phyloP scores from a whole-genome alignment of 2,797 vertebrate species.

The Coilia nasus region DNA sequence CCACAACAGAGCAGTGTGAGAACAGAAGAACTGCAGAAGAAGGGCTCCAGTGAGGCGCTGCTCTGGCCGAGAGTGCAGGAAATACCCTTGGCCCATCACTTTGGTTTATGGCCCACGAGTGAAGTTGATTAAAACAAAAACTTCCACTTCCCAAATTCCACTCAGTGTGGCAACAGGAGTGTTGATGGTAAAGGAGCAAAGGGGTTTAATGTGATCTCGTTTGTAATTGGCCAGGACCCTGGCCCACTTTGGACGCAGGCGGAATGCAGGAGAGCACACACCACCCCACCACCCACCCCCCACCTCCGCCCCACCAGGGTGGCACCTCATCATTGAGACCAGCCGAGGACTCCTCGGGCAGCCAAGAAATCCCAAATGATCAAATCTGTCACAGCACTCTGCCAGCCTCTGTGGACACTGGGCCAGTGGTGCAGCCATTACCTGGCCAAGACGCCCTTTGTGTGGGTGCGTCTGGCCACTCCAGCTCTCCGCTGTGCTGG shows the following conservation, averaged over 20 bases:
- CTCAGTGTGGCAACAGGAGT: neutral
- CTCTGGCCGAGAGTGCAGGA: neutral
- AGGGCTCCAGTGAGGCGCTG: neutral
- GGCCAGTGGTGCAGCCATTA: neutral
- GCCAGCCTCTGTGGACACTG: conserved; percentile 35
- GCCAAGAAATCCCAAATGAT: conserved; percentile 44
- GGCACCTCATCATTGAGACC: conserved; percentile 35
- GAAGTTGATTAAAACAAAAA: neutral
- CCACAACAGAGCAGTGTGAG: neutral
- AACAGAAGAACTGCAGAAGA: neutral
- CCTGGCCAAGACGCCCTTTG: neutral
- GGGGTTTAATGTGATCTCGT: neutral
- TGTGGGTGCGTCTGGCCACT: neutral
- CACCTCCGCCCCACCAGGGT: conserved; percentile 19
- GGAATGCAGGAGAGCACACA: conserved; percentile 25
- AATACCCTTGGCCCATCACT: conserved; percentile 10
- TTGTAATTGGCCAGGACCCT: neutral
- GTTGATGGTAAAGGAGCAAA: neutral
- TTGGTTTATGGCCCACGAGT: neutral
- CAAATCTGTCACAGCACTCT: conserved; percentile 56
- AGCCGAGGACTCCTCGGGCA: conserved; percentile 25
- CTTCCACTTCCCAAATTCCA: neutral
- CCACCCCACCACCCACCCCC: too few relatives aligned
- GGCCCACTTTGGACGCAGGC: neutral
- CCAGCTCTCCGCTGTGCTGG: neutral